Percentiles rank a stretch among this genome's conserved stretches.
These are phyloP conservation scores for Dendrolimus houi DNA, from an alignment of 2,888 invertebrate species.

Conservation along the genomic window DNA sequence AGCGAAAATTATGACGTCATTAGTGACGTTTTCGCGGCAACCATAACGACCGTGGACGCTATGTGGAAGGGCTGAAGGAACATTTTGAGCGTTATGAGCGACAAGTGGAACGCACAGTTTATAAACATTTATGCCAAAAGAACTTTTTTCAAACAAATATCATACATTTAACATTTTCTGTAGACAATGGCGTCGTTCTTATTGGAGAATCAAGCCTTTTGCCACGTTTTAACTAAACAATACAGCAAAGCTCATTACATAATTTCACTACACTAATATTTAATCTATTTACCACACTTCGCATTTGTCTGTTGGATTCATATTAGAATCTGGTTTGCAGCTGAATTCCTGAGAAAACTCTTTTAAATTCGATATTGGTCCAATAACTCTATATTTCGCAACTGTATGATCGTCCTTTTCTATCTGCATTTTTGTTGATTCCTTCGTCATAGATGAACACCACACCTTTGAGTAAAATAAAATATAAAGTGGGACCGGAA, in stretches of 20 bases:
- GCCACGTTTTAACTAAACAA: not conserved
- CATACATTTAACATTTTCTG: not conserved
- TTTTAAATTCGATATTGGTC: constrained; percentile 88
- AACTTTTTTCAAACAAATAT: no score
- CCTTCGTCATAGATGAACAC: constrained; percentile 92
- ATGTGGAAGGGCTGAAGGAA: no score
- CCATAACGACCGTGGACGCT: no score
- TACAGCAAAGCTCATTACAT: not conserved
- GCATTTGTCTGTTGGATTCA: constrained; percentile 92
- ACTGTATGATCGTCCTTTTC: constrained; percentile 96
- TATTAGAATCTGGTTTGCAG: constrained; percentile 83
- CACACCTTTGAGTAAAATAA: constrained; percentile 79
- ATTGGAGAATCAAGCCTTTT: not conserved
- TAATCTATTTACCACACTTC: constrained; percentile 84
- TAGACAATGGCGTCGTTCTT: not conserved
- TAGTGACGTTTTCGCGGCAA: no score
- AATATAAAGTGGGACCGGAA: no score
- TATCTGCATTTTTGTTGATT: constrained; percentile 89
- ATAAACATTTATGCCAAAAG: no score
- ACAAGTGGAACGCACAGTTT: no score
- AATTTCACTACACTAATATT: constrained; percentile 1
- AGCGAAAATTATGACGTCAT: no score
- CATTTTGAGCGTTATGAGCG: no score
- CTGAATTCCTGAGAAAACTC: constrained; percentile 90
- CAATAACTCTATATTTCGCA: constrained; percentile 89